Evolutionary conservation across 2,113 vertebrate species (phyloP).

Genomic region (Strix aluco): DNA sequence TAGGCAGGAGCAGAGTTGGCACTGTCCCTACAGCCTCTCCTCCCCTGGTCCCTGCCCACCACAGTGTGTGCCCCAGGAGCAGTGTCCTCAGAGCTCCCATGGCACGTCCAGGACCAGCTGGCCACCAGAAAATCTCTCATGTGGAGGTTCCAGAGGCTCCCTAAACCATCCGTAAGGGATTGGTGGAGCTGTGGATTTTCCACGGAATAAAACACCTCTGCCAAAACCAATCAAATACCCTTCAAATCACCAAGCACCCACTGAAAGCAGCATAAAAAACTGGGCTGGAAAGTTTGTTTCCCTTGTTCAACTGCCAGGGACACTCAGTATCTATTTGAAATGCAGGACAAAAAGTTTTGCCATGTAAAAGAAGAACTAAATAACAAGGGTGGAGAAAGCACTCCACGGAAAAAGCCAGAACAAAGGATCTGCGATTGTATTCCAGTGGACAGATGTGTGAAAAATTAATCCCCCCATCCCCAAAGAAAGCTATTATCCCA

Average conservation of each 20-base stretch:
- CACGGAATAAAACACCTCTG: background rate
- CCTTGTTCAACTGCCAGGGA: conserved; percentile 44
- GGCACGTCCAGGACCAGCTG: background rate
- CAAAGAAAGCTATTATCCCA: conserved; percentile 58
- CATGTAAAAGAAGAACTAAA: conserved; percentile 40
- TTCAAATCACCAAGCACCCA: background rate
- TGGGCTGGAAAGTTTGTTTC: conserved; percentile 32
- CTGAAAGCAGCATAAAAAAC: background rate
- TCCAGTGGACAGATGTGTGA: conserved; percentile 48
- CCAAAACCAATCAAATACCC: conserved; percentile 32
- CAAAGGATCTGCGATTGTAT: conserved; percentile 50
- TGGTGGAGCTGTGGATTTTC: background rate
- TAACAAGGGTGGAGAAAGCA: background rate
- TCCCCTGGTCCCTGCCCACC: background rate
- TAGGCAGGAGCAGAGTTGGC: background rate
- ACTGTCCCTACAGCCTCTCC: background rate
- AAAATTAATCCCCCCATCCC: conserved; percentile 38
- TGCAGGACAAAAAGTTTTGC: conserved; percentile 52
- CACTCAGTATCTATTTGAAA: conserved; percentile 33
- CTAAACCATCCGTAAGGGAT: background rate
- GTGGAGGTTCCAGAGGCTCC: background rate
- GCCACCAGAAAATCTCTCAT: background rate
- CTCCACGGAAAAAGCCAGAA: conserved; percentile 27
- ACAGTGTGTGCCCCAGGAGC: accelerated
- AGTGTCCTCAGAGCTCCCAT: background rate